Conservation (phyloP, 2,797 vertebrate genomes). For the Eleutherodactylus coqui region DNA sequence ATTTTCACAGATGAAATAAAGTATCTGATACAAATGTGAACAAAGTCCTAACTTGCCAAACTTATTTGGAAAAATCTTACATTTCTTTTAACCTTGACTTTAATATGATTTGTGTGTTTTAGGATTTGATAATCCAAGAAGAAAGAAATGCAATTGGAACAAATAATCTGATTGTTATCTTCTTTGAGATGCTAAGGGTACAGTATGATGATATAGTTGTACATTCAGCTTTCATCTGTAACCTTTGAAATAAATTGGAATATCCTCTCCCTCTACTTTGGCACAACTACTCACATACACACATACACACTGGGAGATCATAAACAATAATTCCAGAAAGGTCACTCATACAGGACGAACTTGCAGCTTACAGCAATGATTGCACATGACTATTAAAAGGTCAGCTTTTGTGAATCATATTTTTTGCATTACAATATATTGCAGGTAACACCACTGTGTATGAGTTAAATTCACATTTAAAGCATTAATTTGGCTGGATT, state of each 20-base stretch:
- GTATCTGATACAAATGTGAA: too few species aligned
- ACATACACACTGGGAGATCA: conserved; percentile 69
- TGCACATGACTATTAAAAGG: conserved; percentile 66
- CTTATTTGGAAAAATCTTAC: not conserved
- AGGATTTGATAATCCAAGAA: not conserved
- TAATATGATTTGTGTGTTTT: not conserved
- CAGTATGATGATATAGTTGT: conserved; percentile 73
- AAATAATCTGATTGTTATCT: conserved; percentile 8
- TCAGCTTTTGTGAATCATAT: conserved; percentile 61
- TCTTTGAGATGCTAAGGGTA: conserved; percentile 50
- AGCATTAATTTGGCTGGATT: not conserved
- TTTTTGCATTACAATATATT: conserved; percentile 56
- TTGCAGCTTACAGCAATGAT: conserved; percentile 67
- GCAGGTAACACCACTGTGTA: not conserved
- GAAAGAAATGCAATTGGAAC: not conserved
- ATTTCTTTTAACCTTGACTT: not conserved
- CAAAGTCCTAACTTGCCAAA: too few species aligned
- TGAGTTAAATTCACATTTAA: conserved; percentile 25
- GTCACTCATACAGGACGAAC: conserved; percentile 73
- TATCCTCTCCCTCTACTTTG: conserved; percentile 73
- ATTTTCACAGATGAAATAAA: too few species aligned
- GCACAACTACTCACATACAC: conserved; percentile 59
- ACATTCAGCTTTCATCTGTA: conserved; percentile 79
- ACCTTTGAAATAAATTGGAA: conserved; percentile 86
- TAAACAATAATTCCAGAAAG: conserved; percentile 80